phyloP scores from a whole-genome alignment of 2,888 invertebrate genomes.

The Amiota minor region DNA sequence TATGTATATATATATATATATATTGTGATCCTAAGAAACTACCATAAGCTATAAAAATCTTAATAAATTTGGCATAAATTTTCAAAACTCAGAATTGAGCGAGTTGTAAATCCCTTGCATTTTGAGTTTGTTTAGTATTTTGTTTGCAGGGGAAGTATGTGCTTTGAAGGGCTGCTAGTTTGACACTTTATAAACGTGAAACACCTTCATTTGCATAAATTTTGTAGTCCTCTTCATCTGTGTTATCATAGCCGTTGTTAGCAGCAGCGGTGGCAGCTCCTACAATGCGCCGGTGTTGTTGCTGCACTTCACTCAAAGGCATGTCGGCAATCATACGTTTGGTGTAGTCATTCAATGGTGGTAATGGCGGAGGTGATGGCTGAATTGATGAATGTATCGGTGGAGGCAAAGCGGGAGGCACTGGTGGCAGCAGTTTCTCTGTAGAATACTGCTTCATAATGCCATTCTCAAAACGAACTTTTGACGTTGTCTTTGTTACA shows the following conservation, averaged over 20 bases:
- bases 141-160: background rate
- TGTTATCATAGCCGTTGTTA: conserved; percentile 5
- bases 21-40: background rate
- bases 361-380: background rate
- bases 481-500: conserved; percentile 39
- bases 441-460: conserved; percentile 26
- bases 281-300: background rate
- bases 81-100: background rate
- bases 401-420: conserved; percentile 19
- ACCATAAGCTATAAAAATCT: background rate
- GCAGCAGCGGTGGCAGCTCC: background rate
- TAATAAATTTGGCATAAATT: conserved; percentile 4
- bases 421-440: conserved; percentile 37
- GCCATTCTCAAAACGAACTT: conserved; percentile 51
- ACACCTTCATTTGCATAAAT: conserved; percentile 65
- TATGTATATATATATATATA: no score
- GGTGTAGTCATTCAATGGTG: background rate
- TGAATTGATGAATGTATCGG: background rate
- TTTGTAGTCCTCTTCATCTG: conserved; percentile 44
- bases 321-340: background rate
- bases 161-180: background rate
- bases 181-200: conserved; percentile 57
- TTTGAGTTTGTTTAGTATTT: background rate
- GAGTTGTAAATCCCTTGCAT: background rate
- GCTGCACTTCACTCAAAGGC: background rate